Percentiles rank a stretch among this genome's conserved stretches.
Evolutionary conservation across 1,140 invertebrate species (phyloP).

Genomic region (Formica exsecta): DNA sequence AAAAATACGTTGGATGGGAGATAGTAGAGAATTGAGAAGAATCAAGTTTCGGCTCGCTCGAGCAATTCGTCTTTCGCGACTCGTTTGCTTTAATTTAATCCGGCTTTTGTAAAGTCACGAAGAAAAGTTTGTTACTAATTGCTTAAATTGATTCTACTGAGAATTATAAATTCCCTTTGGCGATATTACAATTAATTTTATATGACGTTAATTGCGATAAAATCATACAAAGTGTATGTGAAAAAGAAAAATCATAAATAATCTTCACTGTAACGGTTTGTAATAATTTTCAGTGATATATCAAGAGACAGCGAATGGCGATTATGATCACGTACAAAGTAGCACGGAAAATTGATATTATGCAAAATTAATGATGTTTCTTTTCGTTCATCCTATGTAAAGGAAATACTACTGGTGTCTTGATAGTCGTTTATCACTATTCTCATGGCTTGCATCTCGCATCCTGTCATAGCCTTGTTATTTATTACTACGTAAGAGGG

Average conservation of each 20-base stretch:
- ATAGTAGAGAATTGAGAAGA: constrained; percentile 56
- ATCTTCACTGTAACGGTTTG: background rate
- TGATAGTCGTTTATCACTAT: constrained; percentile 68
- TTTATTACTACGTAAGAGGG: constrained; percentile 63
- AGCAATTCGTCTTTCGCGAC: constrained; percentile 55
- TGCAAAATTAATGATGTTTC: constrained; percentile 54
- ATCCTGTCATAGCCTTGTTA: constrained; percentile 61
- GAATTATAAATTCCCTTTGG: constrained; percentile 33
- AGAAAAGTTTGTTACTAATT: constrained; percentile 41
- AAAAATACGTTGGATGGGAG: constrained; percentile 57
- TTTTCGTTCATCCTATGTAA: constrained; percentile 7
- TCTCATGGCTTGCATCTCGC: constrained; percentile 48
- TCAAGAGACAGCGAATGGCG: constrained; percentile 4
- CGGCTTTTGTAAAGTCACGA: background rate
- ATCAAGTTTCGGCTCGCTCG: constrained; percentile 60
- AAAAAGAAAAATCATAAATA: background rate
- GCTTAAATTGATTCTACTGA: constrained; percentile 26
- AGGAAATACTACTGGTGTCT: constrained; percentile 52
- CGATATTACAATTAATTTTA: constrained; percentile 24
- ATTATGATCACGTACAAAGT: constrained; percentile 37
- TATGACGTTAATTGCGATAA: constrained; percentile 33
- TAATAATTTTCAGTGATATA: constrained; percentile 13
- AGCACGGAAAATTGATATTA: constrained; percentile 46
- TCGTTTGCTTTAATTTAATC: constrained; percentile 53
- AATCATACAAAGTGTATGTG: background rate